Percentiles rank a stretch among this genome's conserved stretches.
Evolutionary conservation across 2,888 invertebrate species (phyloP).

Genomic region (Celastrina argiolus): DNA sequence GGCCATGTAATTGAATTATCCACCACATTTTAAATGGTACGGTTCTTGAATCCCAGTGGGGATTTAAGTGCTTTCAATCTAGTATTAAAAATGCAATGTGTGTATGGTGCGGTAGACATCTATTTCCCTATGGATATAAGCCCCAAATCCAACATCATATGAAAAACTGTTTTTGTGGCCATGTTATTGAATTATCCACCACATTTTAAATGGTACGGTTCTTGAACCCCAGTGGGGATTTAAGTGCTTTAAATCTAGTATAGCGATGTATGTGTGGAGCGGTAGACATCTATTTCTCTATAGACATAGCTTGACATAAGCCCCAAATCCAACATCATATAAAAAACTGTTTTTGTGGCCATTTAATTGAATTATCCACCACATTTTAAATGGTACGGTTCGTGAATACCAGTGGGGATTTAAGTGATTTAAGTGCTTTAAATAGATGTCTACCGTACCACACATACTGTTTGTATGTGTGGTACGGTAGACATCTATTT

Average conservation of each 20-base stretch:
- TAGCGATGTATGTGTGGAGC: too few relatives aligned
- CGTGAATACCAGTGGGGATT: too few relatives aligned
- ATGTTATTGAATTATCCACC: constrained; percentile 65
- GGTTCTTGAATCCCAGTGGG: not conserved
- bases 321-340: constrained; percentile 69
- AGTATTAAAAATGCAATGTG: too few relatives aligned
- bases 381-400: not conserved
- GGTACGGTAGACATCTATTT: too few relatives aligned
- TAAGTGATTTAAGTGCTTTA: too few relatives aligned
- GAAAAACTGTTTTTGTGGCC: constrained; percentile 70
- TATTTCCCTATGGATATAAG: constrained; percentile 76
- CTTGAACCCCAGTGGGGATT: too few relatives aligned
- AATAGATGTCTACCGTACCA: too few relatives aligned
- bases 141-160: constrained; percentile 69
- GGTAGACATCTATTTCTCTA: too few relatives aligned
- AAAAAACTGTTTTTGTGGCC: constrained; percentile 70
- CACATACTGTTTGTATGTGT: too few relatives aligned
- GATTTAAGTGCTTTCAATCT: too few relatives aligned
- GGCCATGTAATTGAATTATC: constrained; percentile 66
- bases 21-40: constrained; percentile 30
- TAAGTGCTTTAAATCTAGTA: too few relatives aligned
- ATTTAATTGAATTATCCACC: constrained; percentile 65
- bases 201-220: not conserved
- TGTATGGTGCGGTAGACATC: too few relatives aligned
- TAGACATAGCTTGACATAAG: constrained; percentile 76